Conservation (phyloP, 2,113 vertebrate genomes). For the Pluvialis apricaria region DNA sequence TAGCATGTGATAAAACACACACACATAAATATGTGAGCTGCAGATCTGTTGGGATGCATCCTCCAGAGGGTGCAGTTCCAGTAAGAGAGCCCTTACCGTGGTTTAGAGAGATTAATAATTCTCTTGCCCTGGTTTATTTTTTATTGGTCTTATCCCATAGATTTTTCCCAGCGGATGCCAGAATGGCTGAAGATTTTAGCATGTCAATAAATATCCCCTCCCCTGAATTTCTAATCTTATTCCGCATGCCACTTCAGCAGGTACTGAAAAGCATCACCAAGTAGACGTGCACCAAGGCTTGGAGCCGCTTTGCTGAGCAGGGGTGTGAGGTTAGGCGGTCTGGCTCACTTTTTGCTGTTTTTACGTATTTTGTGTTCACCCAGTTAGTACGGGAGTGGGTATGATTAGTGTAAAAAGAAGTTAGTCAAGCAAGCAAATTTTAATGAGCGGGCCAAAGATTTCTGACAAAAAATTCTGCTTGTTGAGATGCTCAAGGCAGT, state of each 20-base stretch:
- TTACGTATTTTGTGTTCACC: not conserved
- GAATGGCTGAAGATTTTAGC: conserved; percentile 4
- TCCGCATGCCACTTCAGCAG: not conserved
- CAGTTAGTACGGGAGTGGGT: not conserved
- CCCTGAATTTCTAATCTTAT: not conserved
- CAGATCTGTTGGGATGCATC: not conserved
- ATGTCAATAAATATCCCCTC: not conserved
- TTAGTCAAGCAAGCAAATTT: not conserved
- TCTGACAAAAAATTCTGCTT: not conserved
- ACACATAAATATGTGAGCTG: conserved; percentile 27
- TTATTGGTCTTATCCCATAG: not conserved
- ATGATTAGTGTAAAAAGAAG: not conserved
- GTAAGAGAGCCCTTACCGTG: not conserved
- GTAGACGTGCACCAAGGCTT: fast-evolving
- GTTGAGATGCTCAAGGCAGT: not conserved
- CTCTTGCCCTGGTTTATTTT: conserved; percentile 22
- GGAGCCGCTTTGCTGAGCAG: not conserved
- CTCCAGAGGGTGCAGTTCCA: conserved; percentile 25
- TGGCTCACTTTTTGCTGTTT: not conserved
- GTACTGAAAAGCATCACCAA: not conserved
- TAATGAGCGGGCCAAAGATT: not conserved
- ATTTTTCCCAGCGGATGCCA: not conserved
- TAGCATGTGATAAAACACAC: conserved; percentile 41
- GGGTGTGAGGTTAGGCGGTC: not conserved
- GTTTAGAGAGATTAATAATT: conserved; percentile 12